Base-by-base conservation (phyloP, 2,113 vertebrate genomes). In the Amblyopsis rosae region DNA sequence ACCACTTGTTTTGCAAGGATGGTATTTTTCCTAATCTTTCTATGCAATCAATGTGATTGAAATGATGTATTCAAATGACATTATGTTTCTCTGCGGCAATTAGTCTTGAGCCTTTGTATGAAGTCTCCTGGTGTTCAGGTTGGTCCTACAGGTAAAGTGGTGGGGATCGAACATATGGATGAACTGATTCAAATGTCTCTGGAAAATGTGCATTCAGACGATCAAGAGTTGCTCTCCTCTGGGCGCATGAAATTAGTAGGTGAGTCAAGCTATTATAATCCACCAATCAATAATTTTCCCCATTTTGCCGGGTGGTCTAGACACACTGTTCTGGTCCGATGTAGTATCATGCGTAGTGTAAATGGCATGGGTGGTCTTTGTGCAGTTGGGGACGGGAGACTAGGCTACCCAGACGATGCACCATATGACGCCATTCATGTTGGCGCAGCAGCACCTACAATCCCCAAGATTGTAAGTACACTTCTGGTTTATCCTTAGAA, bases 401-500 rank as follows among this genome's bases (percentile, higher is more conserved):
- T 91, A 9, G 96, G 96, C 0, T 94, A 88, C 72, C 91, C 92
- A 0, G 92, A 95, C 0, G 94, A 91, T 68, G 95, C 94, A 3
- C 96, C 95, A 0, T 97, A 95, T 2, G 95, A 97, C 12, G 96
- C 94, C 17, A 97, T 97, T 79, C 95, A 97, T 0, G 95, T 97
- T 4, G 96, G 95, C 62, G 96, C 96, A 0, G 95, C 96, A 54
- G 94, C 95, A 62, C 76, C 92, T 1, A 88, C 87, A 0, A 82
- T 97, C 11, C 96, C 96, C 1, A 93, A 91, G 73, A 90, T 92
- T 81, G 96, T 97, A 86, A 86, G 92, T 32, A 75, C 41, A 72
- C 2, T 1, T 32, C 10, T 49, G 4, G 0, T 11, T 71, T 81
- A 62, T 33, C 62, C 3, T 50, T 7, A 16, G 13, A 53, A 12